These are phyloP conservation scores for Incurvaria masculella DNA, from an alignment of 2,888 invertebrate genomes.

Conservation along the genomic window DNA sequence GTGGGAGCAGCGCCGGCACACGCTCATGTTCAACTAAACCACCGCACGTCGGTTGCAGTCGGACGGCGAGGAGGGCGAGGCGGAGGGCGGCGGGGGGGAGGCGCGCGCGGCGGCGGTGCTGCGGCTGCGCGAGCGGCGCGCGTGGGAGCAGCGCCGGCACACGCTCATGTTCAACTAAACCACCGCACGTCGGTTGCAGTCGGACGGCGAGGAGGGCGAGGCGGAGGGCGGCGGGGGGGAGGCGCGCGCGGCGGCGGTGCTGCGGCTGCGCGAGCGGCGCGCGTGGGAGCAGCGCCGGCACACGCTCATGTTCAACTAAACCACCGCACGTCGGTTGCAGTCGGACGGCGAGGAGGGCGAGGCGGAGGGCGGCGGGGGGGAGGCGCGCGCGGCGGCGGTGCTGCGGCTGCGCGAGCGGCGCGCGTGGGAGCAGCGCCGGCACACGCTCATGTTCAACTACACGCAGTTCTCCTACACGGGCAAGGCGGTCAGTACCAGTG, in stretches of 20 bases:
- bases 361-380: conserved; percentile 30
- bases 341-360: conserved; percentile 35
- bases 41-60: too few relatives aligned
- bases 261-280: conserved; percentile 64
- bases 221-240: conserved; percentile 27
- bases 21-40: conserved; percentile 87
- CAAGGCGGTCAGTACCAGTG: conserved; percentile 59
- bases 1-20: conserved; percentile 82
- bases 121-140: conserved; percentile 63
- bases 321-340: too few relatives aligned
- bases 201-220: conserved; percentile 35
- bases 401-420: conserved; percentile 65
- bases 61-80: conserved; percentile 36
- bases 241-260: conserved; percentile 56
- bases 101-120: conserved; percentile 59
- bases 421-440: conserved; percentile 80
- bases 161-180: conserved; percentile 87
- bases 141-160: conserved; percentile 82
- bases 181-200: too few relatives aligned
- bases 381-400: conserved; percentile 55
- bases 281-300: conserved; percentile 83
- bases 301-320: conserved; percentile 85
- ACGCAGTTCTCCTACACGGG: conserved; percentile 87
- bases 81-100: conserved; percentile 26
- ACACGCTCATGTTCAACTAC: conserved; percentile 85